Percentiles rank a stretch among this genome's conserved stretches.
Conservation (phyloP, 2,113 vertebrate genomes). For the Crotophaga sulcirostris region DNA sequence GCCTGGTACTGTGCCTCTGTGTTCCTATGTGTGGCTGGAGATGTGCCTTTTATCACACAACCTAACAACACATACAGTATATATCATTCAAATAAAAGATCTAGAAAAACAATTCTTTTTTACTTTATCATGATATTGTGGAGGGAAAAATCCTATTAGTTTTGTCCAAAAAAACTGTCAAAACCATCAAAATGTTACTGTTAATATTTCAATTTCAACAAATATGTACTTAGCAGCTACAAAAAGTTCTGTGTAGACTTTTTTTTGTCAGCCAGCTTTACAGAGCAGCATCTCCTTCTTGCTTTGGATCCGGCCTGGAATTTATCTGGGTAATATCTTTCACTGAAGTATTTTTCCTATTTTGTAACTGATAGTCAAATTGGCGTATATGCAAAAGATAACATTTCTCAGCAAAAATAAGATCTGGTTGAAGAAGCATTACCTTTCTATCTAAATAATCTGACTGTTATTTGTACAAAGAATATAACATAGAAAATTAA, state of each 20-base stretch:
- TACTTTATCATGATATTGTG: not conserved
- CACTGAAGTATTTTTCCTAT: not conserved
- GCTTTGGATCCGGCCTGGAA: not conserved
- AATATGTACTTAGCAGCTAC: not conserved
- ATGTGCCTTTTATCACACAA: not conserved
- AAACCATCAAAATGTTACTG: not conserved
- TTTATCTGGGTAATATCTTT: not conserved
- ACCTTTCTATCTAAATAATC: not conserved
- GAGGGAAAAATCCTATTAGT: not conserved
- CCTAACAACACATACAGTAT: not conserved
- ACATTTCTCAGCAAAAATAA: not conserved
- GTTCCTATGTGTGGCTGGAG: not conserved
- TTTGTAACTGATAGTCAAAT: not conserved
- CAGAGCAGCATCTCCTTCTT: not conserved
- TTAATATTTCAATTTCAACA: not conserved
- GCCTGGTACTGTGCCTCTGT: not conserved
- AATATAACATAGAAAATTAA: not conserved
- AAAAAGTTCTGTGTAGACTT: not conserved
- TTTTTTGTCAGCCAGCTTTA: not conserved
- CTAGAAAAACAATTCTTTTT: not conserved
- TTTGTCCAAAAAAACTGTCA: not conserved
- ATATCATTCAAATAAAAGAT: not conserved
- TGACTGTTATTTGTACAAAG: not conserved
- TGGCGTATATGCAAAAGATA: not conserved
- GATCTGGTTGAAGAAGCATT: not conserved